phyloP scores from a whole-genome alignment of 2,888 invertebrate species.

The Sepioteuthis lessoniana region DNA sequence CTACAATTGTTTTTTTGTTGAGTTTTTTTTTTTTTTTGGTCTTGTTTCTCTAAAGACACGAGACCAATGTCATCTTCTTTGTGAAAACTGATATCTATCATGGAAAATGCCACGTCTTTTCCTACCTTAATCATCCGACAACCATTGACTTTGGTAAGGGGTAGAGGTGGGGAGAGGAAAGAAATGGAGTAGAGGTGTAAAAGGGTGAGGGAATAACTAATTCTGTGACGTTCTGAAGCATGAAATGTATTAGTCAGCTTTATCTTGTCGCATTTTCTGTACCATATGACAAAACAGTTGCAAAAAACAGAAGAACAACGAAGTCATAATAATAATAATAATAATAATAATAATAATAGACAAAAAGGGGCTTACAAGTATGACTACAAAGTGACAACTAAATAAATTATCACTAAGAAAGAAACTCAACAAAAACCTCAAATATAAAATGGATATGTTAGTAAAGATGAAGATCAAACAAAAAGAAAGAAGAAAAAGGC shows the following conservation, averaged over 20 bases:
- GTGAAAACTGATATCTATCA: slow-evolving; percentile 9
- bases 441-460: not conserved
- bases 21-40: not conserved
- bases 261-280: not conserved
- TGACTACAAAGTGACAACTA: no score
- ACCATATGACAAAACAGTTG: not conserved
- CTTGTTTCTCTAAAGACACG: not conserved
- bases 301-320: not conserved
- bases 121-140: not conserved
- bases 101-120: not conserved
- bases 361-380: not conserved
- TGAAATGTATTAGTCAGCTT: slow-evolving; percentile 8
- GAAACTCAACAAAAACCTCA: not conserved
- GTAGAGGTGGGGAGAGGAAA: not conserved
- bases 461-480: not conserved
- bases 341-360: not conserved
- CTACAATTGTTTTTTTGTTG: no score
- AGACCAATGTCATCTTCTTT: slow-evolving; percentile 4
- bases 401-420: not conserved
- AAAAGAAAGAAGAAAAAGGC: not conserved
- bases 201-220: no score
- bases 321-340: not conserved
- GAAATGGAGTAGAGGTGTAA: not conserved
- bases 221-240: not conserved
- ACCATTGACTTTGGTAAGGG: not conserved